phyloP scores from a whole-genome alignment of 1,140 invertebrate species.

The Bombus cullumanus region DNA sequence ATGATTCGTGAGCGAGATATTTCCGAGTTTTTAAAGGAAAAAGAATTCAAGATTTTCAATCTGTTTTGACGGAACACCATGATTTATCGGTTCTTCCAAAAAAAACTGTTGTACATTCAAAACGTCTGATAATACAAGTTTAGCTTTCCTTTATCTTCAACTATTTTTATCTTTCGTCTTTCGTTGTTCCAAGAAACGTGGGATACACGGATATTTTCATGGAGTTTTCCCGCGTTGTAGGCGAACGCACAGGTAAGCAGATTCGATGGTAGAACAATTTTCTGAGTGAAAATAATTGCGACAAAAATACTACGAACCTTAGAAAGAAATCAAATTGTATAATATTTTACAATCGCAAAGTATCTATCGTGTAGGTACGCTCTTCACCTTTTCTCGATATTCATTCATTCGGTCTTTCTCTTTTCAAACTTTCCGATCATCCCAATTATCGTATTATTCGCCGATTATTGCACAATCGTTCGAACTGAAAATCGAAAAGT shows the following conservation, averaged over 20 bases:
- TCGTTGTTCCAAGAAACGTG: not conserved
- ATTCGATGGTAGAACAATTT: not conserved
- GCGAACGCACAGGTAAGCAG: not conserved
- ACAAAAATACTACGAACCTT: too few relatives aligned
- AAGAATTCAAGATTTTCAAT: not conserved
- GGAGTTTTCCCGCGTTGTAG: not conserved
- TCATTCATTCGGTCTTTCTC: too few relatives aligned
- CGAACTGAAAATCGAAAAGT: not conserved
- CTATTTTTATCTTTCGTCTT: not conserved
- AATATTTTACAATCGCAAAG: not conserved
- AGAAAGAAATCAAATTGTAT: not conserved
- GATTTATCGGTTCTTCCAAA: not conserved
- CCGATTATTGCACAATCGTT: not conserved
- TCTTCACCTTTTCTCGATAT: not conserved
- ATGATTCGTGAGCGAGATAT: not conserved
- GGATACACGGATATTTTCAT: not conserved
- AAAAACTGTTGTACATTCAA: not conserved
- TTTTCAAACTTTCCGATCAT: not conserved
- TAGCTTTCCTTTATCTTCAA: not conserved
- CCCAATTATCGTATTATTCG: not conserved
- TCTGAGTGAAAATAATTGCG: too few relatives aligned
- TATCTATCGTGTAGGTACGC: not conserved
- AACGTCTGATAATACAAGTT: not conserved
- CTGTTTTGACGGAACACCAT: not conserved
- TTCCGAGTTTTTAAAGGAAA: not conserved